Evolutionary conservation across 1,140 invertebrate genomes (phyloP), one percentile per base, ranked within the genome.

Genomic region (Meloidogyne chitwoodi): DNA sequence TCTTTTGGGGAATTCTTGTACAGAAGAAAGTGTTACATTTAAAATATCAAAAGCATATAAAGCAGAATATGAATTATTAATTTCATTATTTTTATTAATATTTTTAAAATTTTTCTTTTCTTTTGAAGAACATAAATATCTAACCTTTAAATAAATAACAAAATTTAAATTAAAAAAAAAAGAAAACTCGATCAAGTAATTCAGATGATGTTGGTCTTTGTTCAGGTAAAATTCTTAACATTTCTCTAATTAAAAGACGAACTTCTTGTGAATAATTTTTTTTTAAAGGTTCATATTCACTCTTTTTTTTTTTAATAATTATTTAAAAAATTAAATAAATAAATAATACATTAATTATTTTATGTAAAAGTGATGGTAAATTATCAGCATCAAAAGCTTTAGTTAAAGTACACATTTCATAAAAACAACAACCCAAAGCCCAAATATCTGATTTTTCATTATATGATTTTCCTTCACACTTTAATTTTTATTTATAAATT

Each of bases 381-480:
- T 92, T 93, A 14, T 91, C 90, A 0, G 91, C 92, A 80, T 92
- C 91, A 88, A 93, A 93, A 22, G 92, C 92, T 88, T 92, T 92
- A 79, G 92, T 91, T 8, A 92, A 87, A 84, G 91, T 92, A n/a
- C 91, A 91, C 89, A 93, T 91, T 88, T 93, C 92, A 84, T 93
- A 92, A 12, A 93, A 87, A 80, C 93, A 92, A 86, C 92, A 93
- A 14, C 80, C 81, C 41, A 93, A 87, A 19, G 92, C 92, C 92
- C 92, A 93, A 73, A 93, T 91, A 83, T 93, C 92, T 44, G 91
- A 92, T 87, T 93, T 93, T 83, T 92, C 91, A 85, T 92, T 92
- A 84, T 93, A 93, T 48, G 91, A 89, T 83, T 91, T 91, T 11
- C 92, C 92, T 88, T 92, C 92, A 87, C 92, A 92, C 92, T 92